These are phyloP conservation scores for Hymenopus coronatus DNA, from an alignment of 2,888 invertebrate genomes.

Conservation along the genomic window DNA sequence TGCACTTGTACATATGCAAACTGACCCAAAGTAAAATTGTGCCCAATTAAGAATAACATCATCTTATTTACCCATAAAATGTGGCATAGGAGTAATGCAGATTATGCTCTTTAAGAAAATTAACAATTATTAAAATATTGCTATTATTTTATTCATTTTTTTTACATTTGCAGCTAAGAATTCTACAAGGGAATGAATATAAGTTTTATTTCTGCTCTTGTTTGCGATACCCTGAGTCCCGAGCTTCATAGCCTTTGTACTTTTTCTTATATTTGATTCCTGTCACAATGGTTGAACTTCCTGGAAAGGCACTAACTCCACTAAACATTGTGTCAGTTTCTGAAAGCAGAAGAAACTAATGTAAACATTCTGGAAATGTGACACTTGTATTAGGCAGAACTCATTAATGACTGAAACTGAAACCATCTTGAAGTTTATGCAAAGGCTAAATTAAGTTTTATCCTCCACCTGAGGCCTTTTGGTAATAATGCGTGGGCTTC, in stretches of 20 bases:
- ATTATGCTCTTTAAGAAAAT: too few relatives aligned
- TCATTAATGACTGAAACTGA: constrained; percentile 8
- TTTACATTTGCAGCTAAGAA: neutral
- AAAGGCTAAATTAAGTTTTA: too few relatives aligned
- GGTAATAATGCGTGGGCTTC: too few relatives aligned
- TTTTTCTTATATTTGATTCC: constrained; percentile 79
- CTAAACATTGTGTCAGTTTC: constrained; percentile 69
- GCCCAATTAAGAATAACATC: too few relatives aligned
- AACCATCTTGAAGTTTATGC: neutral
- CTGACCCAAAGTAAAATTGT: too few relatives aligned
- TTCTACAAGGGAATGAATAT: neutral
- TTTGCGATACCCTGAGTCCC: neutral
- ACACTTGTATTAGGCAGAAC: constrained; percentile 23
- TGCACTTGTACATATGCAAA: too few relatives aligned
- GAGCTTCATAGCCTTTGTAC: constrained; percentile 67
- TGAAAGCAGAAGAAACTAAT: constrained; percentile 39
- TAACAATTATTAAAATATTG: too few relatives aligned
- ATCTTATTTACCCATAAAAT: too few relatives aligned
- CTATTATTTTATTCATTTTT: too few relatives aligned
- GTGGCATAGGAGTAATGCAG: too few relatives aligned
- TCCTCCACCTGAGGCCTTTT: too few relatives aligned
- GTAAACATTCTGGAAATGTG: neutral
- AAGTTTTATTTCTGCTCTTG: neutral
- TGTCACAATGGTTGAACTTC: constrained; percentile 78
- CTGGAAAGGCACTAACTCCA: constrained; percentile 81